Conservation (phyloP, 2,797 vertebrate species). For the Antrozous pallidus region DNA sequence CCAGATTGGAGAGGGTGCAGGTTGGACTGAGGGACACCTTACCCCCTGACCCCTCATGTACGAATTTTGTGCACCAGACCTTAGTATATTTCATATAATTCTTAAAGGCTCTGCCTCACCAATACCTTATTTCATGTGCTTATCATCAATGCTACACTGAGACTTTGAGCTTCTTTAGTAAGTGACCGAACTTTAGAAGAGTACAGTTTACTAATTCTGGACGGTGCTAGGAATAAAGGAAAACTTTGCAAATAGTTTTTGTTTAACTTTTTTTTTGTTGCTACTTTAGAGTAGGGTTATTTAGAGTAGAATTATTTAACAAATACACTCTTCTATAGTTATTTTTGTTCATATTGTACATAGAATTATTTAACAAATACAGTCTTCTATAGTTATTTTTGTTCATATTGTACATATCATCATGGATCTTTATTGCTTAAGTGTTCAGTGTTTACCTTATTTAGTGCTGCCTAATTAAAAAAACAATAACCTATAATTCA, state of each 20-base stretch:
- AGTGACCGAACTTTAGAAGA: neutral
- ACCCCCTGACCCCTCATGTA: no score
- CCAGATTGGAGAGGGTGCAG: no score
- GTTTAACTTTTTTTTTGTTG: neutral
- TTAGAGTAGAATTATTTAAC: neutral
- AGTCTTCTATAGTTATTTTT: neutral
- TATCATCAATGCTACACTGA: neutral
- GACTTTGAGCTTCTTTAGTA: neutral
- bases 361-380: neutral
- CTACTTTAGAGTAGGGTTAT: neutral
- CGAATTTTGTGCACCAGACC: no score
- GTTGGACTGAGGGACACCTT: no score
- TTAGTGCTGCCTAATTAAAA: neutral
- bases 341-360: conserved; percentile 15
- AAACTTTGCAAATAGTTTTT: neutral
- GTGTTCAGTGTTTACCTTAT: neutral
- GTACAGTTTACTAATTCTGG: neutral
- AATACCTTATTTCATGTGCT: neutral
- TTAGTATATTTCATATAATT: neutral
- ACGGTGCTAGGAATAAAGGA: neutral
- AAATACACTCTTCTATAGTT: neutral
- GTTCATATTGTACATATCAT: neutral
- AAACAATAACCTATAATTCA: neutral
- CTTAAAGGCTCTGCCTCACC: neutral
- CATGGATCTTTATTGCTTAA: neutral